Evolutionary conservation across 2,888 invertebrate genomes (phyloP).

Genomic region (Heliconius hortense): DNA sequence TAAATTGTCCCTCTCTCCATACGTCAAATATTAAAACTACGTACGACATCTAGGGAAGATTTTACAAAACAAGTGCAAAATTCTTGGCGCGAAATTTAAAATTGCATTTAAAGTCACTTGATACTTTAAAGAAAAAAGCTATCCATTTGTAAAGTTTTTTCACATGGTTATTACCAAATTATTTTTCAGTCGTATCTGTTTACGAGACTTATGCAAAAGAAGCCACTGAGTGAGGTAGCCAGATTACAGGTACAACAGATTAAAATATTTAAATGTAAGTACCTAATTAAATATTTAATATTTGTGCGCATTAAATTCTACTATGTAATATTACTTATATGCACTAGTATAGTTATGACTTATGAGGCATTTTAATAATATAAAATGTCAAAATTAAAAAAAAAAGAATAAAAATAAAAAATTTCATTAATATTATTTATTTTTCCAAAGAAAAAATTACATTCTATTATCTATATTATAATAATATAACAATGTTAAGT

Average conservation of each 20-base stretch:
- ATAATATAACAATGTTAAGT: conserved; percentile 38
- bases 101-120: not conserved
- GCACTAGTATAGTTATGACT: too few relatives aligned
- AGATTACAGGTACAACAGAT: too few relatives aligned
- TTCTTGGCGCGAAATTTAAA: conserved; percentile 1
- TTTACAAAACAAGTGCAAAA: not conserved
- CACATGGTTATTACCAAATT: too few relatives aligned
- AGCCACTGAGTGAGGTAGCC: too few relatives aligned
- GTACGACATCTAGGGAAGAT: not conserved
- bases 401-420: conserved; percentile 7
- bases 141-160: not conserved
- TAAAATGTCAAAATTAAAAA: not conserved
- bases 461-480: conserved; percentile 47
- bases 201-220: too few relatives aligned
- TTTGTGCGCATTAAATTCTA: too few relatives aligned
- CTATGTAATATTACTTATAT: too few relatives aligned
- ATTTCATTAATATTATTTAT: conserved; percentile 56
- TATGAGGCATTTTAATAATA: not conserved
- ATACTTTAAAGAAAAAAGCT: not conserved
- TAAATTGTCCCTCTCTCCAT: not conserved
- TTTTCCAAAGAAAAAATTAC: conserved; percentile 54
- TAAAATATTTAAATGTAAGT: too few relatives aligned
- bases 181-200: too few relatives aligned
- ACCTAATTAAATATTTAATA: too few relatives aligned
- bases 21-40: not conserved